Percentiles rank a stretch among this genome's conserved stretches.
phyloP scores from a whole-genome alignment of 2,888 invertebrate species.

The Meganola albula region DNA sequence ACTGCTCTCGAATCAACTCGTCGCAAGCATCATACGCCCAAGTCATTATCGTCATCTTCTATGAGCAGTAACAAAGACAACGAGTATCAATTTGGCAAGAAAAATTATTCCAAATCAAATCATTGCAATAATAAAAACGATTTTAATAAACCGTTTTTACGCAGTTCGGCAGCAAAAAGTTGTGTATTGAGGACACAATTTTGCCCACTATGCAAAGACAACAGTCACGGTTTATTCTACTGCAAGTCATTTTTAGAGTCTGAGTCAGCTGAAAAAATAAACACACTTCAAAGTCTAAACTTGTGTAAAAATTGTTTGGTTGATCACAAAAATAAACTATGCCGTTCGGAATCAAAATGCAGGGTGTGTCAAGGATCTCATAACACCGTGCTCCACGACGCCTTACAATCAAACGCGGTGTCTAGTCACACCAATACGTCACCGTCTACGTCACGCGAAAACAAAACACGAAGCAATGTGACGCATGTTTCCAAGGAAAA shows the following conservation, averaged over 20 bases:
- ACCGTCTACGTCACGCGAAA: too few species aligned
- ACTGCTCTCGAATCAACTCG: too few species aligned
- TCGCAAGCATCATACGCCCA: too few species aligned
- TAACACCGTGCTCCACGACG: background rate
- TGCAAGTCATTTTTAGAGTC: conserved; percentile 2
- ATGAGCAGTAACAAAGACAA: background rate
- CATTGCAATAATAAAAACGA: conserved; percentile 1
- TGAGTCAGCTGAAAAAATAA: background rate
- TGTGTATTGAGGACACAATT: too few species aligned
- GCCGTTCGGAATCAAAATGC: conserved; percentile 5
- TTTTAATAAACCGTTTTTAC: conserved; percentile 1
- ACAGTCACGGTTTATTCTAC: conserved; percentile 4
- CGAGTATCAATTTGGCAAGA: background rate
- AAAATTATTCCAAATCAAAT: background rate
- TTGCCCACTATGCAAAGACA: conserved; percentile 8
- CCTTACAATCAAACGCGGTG: background rate
- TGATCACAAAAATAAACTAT: conserved; percentile 4
- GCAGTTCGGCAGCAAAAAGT: too few species aligned
- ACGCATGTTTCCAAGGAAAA: too few species aligned
- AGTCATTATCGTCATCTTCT: background rate
- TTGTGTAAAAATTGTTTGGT: conserved; percentile 6
- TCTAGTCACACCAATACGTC: background rate
- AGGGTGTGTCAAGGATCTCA: conserved; percentile 6
- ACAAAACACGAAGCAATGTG: too few species aligned
- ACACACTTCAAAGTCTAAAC: conserved; percentile 2